Conservation (phyloP, 2,888 invertebrate species). For the Rhagonycha lutea region DNA sequence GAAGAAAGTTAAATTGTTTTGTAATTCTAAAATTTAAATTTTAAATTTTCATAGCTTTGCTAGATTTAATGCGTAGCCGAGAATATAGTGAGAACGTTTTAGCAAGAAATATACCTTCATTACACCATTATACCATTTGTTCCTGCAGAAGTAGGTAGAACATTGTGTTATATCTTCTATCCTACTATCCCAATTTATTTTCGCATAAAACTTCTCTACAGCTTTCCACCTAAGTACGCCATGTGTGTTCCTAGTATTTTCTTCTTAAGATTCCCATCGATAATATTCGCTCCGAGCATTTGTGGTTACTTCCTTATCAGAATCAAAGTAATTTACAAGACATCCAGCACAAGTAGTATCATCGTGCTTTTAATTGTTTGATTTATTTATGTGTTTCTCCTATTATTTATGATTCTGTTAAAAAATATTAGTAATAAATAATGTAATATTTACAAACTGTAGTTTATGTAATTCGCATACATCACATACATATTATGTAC, state of each 20-base stretch:
- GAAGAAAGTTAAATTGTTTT: background rate
- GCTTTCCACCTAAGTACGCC: background rate
- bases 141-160: background rate
- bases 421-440: background rate
- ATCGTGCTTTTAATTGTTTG: background rate
- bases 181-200: background rate
- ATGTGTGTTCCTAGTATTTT: background rate
- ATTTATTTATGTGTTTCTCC: background rate
- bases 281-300: background rate
- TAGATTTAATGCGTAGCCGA: background rate
- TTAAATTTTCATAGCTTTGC: background rate
- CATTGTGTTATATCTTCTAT: background rate
- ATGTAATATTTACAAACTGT: background rate
- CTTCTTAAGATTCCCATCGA: background rate
- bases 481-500: background rate
- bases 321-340: background rate
- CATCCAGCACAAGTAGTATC: background rate
- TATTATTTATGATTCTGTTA: background rate
- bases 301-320: background rate
- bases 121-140: background rate
- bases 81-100: background rate
- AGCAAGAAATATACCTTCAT: background rate
- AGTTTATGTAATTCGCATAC: background rate
- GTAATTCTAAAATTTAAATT: background rate
- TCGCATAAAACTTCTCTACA: background rate